Evolutionary conservation across 2,113 vertebrate genomes (phyloP), one percentile per base, ranked within the genome.

Genomic region (Istiophorus platypterus): DNA sequence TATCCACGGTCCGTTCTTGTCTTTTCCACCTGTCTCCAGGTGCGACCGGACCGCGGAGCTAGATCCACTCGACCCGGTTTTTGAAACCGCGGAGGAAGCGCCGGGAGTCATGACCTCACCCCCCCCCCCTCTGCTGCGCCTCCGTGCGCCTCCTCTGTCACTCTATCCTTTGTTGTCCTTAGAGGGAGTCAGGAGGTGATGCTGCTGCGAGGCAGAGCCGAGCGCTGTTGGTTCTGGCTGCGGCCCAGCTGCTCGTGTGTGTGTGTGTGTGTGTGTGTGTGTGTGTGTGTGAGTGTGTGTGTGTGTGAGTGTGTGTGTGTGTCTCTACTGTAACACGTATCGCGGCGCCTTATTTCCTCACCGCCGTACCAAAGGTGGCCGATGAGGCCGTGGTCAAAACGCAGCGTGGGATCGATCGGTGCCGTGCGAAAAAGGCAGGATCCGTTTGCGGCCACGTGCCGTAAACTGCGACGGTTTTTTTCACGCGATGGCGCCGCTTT

Each of bases 151-250:
- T 63, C 18, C 58, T 85, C 54, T 54, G 67, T 86, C 89, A 42
- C 77, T 70, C 54, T 76, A 62, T 81, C 78, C 86, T 87, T 89
- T 82, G 85, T 83, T 91, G 86, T 90, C 76, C 78, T 86, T 45
- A 29, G 65, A 79, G 61, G 47, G 73, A 65, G 88, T 85, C 84
- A 80, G 76, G 71, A 87, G 88, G 85, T 88, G 91, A 88, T 85
- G 89, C 73, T 89, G 89, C 81, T 80, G 79, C 20, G 78, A 92
- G 79, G 69, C 82, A 81, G 77, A 79, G 76, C 70, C 66, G 77
- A 90, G 80, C 72, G 47, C 73, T 92, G 87, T 91, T 92, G 78
- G 68, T 90, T 81, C 85, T 92, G 87, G 91, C 82, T 63, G 54
- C 56, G 26, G 57, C 20, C 90, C 90, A 92, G 78, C 74, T 91